Evolutionary conservation across 2,888 invertebrate genomes (phyloP).

Genomic region (Latrodectus hesperus): DNA sequence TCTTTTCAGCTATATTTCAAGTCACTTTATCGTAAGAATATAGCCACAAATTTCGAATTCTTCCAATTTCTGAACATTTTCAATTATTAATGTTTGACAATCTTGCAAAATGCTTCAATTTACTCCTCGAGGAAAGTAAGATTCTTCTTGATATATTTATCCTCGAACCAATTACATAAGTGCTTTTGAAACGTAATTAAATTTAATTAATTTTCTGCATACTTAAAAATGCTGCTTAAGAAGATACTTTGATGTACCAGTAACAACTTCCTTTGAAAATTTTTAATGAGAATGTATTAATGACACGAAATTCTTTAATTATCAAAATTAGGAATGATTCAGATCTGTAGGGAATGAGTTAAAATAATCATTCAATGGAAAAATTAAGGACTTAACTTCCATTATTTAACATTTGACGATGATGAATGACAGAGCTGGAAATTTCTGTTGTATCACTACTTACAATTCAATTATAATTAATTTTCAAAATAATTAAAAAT

Average conservation of each 20-base stretch:
- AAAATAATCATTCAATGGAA: too few relatives aligned
- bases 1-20: too few relatives aligned
- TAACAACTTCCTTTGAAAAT: not conserved
- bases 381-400: too few relatives aligned
- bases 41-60: not conserved
- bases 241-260: conserved; percentile 2
- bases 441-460: too few relatives aligned
- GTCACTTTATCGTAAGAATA: too few relatives aligned
- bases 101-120: not conserved
- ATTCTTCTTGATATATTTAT: not conserved
- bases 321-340: too few relatives aligned
- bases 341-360: too few relatives aligned
- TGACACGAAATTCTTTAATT: not conserved
- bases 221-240: not conserved
- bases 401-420: too few relatives aligned
- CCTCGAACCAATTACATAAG: conserved; percentile 34
- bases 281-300: not conserved
- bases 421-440: too few relatives aligned
- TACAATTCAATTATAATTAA: too few relatives aligned
- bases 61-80: conserved; percentile 1
- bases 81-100: not conserved
- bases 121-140: not conserved
- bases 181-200: conserved; percentile 41
- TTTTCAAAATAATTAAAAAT: too few relatives aligned
- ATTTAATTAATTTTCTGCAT: conserved; percentile 35